Percentiles rank a stretch among this genome's conserved stretches.
Evolutionary conservation across 2,888 invertebrate species (phyloP).

Genomic region (Macaria notata): DNA sequence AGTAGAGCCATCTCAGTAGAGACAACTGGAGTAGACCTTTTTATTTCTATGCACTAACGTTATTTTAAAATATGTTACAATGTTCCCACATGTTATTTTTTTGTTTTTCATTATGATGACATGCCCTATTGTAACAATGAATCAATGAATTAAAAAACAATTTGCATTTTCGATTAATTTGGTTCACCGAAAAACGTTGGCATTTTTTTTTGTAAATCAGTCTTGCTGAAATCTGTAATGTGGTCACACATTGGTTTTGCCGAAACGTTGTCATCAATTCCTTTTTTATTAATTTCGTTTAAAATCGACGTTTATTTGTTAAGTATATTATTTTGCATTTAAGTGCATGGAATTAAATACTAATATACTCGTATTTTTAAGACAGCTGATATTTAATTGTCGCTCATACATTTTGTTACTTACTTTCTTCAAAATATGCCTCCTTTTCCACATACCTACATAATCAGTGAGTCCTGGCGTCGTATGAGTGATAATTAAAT

Average conservation of each 20-base stretch:
- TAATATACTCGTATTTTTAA: neutral
- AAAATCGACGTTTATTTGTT: neutral
- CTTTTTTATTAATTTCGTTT: constrained; percentile 6
- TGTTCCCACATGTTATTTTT: constrained; percentile 81
- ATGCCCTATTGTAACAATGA: constrained; percentile 32
- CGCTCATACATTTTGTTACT: too few species aligned
- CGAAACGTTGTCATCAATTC: constrained; percentile 26
- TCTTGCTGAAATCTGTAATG: constrained; percentile 46
- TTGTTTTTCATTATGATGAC: constrained; percentile 47
- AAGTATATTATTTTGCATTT: constrained; percentile 12
- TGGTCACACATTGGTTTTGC: constrained; percentile 6
- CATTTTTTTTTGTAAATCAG: constrained; percentile 46
- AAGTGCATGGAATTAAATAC: constrained; percentile 21
- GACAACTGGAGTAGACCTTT: constrained; percentile 30
- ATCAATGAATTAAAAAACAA: constrained; percentile 18
- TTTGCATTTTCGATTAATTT: constrained; percentile 20
- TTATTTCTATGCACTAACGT: constrained; percentile 76
- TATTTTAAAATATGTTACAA: constrained; percentile 81
- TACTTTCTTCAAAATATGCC: too few species aligned
- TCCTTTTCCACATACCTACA: too few species aligned
- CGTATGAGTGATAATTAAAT: too few species aligned
- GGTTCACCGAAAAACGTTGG: constrained; percentile 12
- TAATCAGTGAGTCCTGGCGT: too few species aligned
- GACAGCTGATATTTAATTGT: too few species aligned
- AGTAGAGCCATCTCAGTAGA: too few species aligned